Conservation (phyloP, 2,113 vertebrate species). For the Gopherus evgoodei region DNA sequence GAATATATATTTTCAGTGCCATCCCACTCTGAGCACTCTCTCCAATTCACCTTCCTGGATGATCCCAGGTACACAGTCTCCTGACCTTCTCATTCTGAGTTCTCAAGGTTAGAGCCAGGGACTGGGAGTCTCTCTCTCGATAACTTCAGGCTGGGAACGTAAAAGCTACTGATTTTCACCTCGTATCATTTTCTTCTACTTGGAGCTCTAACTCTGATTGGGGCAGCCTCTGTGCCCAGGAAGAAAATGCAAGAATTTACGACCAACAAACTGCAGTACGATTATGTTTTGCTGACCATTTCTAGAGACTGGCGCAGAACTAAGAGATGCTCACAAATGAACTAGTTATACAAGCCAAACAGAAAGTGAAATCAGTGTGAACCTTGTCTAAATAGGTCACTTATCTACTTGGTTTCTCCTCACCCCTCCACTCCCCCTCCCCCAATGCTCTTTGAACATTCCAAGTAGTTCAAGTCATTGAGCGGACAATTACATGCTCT, state of each 20-base stretch:
- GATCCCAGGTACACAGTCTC: neutral
- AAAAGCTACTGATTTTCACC: slow-evolving; percentile 12
- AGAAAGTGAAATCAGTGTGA: slow-evolving; percentile 56
- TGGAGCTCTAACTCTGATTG: neutral
- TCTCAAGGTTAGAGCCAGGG: neutral
- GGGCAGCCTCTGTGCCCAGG: neutral
- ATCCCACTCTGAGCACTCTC: neutral
- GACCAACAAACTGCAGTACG: neutral
- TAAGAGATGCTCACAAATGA: neutral
- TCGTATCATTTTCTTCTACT: neutral
- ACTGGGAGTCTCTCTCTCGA: neutral
- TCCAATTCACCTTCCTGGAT: neutral
- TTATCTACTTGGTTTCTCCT: neutral
- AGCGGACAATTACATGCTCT: slow-evolving; percentile 62
- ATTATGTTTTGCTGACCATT: neutral
- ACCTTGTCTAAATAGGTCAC: slow-evolving; percentile 46
- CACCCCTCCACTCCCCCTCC: neutral
- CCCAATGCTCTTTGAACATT: slow-evolving; percentile 33
- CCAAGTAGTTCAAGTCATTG: slow-evolving; percentile 28
- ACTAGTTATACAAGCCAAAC: slow-evolving; percentile 8
- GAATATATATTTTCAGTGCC: neutral
- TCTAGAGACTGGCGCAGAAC: neutral
- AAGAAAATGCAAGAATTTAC: neutral
- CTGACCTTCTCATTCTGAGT: neutral
- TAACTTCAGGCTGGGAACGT: neutral